These are phyloP conservation scores for Poeciliopsis occidentalis DNA, from an alignment of 2,113 vertebrate species.

Conservation along the genomic window DNA sequence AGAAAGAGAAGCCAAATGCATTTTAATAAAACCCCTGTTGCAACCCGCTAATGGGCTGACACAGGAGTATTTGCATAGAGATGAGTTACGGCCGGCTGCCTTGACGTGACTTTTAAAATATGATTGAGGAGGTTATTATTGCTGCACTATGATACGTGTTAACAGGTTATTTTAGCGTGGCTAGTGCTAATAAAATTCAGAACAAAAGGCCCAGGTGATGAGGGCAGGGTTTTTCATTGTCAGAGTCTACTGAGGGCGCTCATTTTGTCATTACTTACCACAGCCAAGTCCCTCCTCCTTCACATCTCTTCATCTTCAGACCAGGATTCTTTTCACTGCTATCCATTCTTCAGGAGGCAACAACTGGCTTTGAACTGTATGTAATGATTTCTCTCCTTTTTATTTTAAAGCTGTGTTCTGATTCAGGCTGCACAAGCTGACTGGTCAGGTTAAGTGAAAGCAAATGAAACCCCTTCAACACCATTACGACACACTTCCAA, in stretches of 20 bases:
- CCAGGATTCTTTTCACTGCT: slow-evolving; percentile 5
- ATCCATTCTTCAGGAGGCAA: slow-evolving; percentile 51
- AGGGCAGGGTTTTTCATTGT: slow-evolving; percentile 71
- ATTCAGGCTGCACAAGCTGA: too few species aligned
- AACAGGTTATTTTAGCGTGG: slow-evolving; percentile 82
- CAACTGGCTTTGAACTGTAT: slow-evolving; percentile 59
- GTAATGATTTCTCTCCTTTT: slow-evolving; percentile 25
- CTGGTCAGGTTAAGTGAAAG: not conserved
- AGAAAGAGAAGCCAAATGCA: slow-evolving; percentile 80
- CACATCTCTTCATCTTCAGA: not conserved
- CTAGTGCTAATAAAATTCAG: slow-evolving; percentile 81
- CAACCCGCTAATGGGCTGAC: slow-evolving; percentile 92
- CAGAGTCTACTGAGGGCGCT: slow-evolving; percentile 72
- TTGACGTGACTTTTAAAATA: slow-evolving; percentile 96
- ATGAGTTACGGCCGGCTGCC: slow-evolving; percentile 86
- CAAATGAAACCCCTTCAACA: not conserved
- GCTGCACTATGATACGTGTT: slow-evolving; percentile 83
- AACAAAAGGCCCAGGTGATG: slow-evolving; percentile 74
- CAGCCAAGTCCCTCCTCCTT: slow-evolving; percentile 1
- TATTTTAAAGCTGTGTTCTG: slow-evolving; percentile 13
- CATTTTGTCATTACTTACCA: slow-evolving; percentile 77
- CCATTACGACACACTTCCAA: not conserved
- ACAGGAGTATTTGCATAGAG: slow-evolving; percentile 94
- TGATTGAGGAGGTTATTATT: slow-evolving; percentile 94
- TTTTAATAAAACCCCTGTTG: slow-evolving; percentile 90